These are phyloP conservation scores for Centropus bengalensis DNA, from an alignment of 2,113 vertebrate genomes.

Conservation along the genomic window DNA sequence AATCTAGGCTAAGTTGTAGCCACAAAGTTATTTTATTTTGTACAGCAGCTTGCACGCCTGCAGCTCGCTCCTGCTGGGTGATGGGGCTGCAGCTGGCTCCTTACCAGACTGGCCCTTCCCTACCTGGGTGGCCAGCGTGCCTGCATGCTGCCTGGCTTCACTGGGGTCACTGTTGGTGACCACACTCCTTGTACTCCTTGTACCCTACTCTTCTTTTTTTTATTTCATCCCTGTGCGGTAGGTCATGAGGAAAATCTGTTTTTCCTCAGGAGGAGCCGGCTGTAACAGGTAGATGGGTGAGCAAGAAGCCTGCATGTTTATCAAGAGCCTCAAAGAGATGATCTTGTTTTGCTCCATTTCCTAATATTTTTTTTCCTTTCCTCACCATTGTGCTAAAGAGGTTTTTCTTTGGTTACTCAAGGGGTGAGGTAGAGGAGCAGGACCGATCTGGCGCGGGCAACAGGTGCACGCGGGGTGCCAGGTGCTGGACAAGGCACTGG, in stretches of 20 bases:
- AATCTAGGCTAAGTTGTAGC: neutral
- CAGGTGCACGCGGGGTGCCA: neutral
- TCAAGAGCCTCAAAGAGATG: neutral
- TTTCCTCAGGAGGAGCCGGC: neutral
- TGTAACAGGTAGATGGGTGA: neutral
- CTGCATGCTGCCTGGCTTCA: neutral
- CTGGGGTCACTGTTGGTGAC: rapidly evolving
- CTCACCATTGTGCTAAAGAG: neutral
- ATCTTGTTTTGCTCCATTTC: neutral
- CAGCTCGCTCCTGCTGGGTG: neutral
- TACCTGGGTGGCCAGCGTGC: neutral
- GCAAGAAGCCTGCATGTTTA: neutral
- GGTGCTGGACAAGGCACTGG: neutral
- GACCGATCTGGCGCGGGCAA: neutral
- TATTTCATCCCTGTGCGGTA: neutral
- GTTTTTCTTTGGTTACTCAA: neutral
- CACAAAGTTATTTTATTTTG: neutral
- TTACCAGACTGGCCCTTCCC: neutral
- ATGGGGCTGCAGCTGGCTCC: neutral
- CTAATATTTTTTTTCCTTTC: neutral
- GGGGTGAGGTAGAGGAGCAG: neutral
- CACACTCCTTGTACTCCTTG: neutral
- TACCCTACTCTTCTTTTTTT: neutral
- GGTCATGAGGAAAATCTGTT: neutral
- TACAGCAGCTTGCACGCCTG: neutral